phyloP scores from a whole-genome alignment of 2,113 vertebrate genomes.

The Pterophyllum scalare region DNA sequence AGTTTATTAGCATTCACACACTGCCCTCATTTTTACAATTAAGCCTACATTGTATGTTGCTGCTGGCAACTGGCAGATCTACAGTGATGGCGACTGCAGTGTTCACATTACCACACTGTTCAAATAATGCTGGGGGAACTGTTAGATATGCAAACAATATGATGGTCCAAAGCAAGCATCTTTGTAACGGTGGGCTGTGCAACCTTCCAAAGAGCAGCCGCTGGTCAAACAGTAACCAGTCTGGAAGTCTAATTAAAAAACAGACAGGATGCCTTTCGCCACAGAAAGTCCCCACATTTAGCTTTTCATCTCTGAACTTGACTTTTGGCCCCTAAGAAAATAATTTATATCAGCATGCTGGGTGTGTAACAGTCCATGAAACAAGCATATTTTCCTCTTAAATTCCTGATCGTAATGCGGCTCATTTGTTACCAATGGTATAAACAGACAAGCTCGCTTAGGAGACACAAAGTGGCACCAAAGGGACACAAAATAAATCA shows the following conservation, averaged over 20 bases:
- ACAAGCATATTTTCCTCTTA: background rate
- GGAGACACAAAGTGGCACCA: background rate
- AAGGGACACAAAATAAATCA: background rate
- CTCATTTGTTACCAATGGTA: background rate
- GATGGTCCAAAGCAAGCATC: conserved; percentile 25
- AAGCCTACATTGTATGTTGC: conserved; percentile 2
- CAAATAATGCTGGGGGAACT: background rate
- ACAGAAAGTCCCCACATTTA: background rate
- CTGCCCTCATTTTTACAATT: conserved; percentile 13
- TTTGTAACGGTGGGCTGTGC: conserved; percentile 1
- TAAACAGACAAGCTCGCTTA: background rate
- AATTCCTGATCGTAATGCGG: background rate
- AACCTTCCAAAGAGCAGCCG: background rate
- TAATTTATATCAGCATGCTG: background rate
- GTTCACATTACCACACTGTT: background rate
- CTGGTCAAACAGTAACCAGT: background rate
- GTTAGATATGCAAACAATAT: conserved; percentile 4
- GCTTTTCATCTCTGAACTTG: conserved; percentile 1
- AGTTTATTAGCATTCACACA: background rate
- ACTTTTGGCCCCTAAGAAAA: conserved; percentile 4
- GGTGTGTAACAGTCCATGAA: background rate
- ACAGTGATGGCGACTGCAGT: background rate
- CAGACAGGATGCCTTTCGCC: background rate
- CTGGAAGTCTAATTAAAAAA: conserved; percentile 29
- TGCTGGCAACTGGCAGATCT: conserved; percentile 1